Evolutionary conservation across 2,888 invertebrate genomes (phyloP), one percentile per base, ranked within the genome.

Genomic region (Xylophagus ater): DNA sequence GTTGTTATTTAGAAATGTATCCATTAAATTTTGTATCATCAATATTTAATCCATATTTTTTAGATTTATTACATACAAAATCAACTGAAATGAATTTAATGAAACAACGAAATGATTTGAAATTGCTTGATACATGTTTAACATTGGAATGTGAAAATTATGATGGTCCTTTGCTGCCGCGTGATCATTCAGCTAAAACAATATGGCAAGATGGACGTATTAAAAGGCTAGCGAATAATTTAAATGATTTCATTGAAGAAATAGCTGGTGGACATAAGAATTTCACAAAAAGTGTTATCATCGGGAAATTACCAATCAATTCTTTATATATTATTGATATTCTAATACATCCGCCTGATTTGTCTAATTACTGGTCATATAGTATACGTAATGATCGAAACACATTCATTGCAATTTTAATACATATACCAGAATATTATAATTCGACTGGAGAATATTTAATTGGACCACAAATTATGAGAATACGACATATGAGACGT

Each of bases 401-500:
- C 54, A 56, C 67, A 35, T 70, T 67, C 49, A 65, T 69, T 29
- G 78, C 74, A 1, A 49, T 81, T 24, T 56, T 81, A 37, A 69
- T 81, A 40, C 69, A 76, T 54, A 59, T 76, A 37, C 78, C 79
- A 2, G 77, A 81, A 46, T 73, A 79, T 57, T 79, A 71, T 56
- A 76, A 76, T 53, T 67, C 69, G 28, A 68, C 72, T 42, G 69
- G 68, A 28, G 59, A 62, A 30, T 60, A 67, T 35, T 57, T 81
- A 15, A 65, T 74, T 47, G 81, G 81, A 1, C 70, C 74, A 17
- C 77, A 78, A 56, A 57, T 67, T 3, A 73, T 78, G 73, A 72
- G 73, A 47, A 70, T 68, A 41, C 68, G 73, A 41, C 78, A 80
- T 54, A 62, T 82, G 9, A 67, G 68, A 51, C 66, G 71, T 48